Conservation (phyloP, 2,888 invertebrate species). For the Leucophenga montana region DNA sequence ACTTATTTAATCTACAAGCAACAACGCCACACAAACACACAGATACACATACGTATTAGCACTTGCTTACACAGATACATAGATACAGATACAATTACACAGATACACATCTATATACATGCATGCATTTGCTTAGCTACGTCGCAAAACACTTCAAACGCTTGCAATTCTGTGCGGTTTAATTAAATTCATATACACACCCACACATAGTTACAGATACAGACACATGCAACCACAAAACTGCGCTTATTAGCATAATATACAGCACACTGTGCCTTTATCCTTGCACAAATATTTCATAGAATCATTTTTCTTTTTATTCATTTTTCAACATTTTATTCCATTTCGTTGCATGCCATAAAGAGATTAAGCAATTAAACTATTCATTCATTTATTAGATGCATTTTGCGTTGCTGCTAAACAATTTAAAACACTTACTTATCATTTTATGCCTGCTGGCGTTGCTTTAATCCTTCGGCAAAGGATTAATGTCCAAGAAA, state of each 20-base stretch:
- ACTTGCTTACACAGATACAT: no score
- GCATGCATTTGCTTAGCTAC: not conserved
- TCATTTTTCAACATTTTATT: no score
- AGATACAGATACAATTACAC: constrained; percentile 19
- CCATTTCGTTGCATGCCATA: not conserved
- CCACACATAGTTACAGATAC: no score
- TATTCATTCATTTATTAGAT: no score
- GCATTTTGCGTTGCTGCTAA: not conserved
- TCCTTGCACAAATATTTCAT: no score
- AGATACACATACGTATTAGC: not conserved
- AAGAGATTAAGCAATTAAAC: no score
- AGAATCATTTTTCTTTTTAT: no score
- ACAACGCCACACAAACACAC: constrained; percentile 8
- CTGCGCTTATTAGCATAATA: no score
- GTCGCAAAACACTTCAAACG: not conserved
- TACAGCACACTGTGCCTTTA: not conserved
- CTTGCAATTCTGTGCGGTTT: constrained; percentile 37
- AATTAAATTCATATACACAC: not conserved
- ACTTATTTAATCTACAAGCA: constrained; percentile 20
- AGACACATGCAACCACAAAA: not conserved
- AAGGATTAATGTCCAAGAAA: constrained; percentile 45
- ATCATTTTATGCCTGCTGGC: constrained; percentile 64
- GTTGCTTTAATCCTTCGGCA: constrained; percentile 56
- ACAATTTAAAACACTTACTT: constrained; percentile 53
- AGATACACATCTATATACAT: constrained; percentile 12